These are phyloP conservation scores for Eonycteris spelaea DNA, from an alignment of 2,113 vertebrate species.

Conservation along the genomic window DNA sequence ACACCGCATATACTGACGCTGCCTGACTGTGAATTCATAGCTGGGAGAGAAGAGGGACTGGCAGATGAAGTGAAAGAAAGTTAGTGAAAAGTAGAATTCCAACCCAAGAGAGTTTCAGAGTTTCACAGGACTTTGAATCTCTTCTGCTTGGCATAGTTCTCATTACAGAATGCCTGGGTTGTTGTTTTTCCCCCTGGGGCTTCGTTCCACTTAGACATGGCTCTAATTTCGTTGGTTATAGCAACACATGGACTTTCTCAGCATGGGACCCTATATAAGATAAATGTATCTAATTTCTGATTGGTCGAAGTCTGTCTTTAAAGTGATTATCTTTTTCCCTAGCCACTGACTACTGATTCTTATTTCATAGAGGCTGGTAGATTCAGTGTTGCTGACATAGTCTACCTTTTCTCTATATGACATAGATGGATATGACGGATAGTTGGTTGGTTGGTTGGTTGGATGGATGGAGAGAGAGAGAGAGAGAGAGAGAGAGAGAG, in stretches of 20 bases:
- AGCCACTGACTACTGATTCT: not conserved
- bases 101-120: constrained; percentile 67
- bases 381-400: not conserved
- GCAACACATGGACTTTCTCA: constrained; percentile 18
- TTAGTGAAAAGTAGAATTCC: constrained; percentile 68
- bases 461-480: too few species aligned
- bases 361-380: not conserved
- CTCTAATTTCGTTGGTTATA: not conserved
- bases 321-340: not conserved
- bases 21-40: constrained; percentile 74
- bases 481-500: not conserved
- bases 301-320: constrained; percentile 15
- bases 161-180: constrained; percentile 11
- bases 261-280: not conserved
- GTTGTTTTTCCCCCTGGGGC: not conserved
- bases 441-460: not conserved
- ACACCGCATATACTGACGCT: constrained; percentile 66
- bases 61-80: constrained; percentile 73
- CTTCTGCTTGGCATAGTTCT: constrained; percentile 49
- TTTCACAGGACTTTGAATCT: constrained; percentile 58
- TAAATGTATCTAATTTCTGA: constrained; percentile 21
- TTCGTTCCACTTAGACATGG: not conserved
- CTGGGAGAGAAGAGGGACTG: constrained; percentile 71
- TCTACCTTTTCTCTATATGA: not conserved
- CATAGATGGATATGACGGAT: not conserved